Base-by-base conservation (phyloP, 2,113 vertebrate species). In the Megaleporinus macrocephalus region DNA sequence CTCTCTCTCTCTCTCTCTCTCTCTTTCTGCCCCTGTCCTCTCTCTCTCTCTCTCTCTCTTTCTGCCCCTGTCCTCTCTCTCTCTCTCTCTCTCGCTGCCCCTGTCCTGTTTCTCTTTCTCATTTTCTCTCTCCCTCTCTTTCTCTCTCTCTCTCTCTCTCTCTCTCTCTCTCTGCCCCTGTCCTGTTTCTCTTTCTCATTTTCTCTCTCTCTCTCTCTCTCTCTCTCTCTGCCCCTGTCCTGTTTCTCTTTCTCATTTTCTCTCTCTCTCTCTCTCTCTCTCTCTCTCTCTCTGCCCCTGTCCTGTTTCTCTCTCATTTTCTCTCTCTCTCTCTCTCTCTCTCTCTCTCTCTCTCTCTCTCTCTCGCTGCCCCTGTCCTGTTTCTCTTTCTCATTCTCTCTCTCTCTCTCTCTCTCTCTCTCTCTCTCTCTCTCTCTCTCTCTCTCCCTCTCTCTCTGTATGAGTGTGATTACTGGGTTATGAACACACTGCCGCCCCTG, bases 391-490 rank as follows among this genome's bases (percentile, higher is more conserved):
- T 33, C 27, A 7, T 20, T 70, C 55, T 29, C 65, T 70, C 36
- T 27, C 62, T 51, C 26, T 65, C 15, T 7, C 26, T 29, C 24
- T 55, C 70, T 27, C 7, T 20, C 49, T 66, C 59, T 70, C 18
- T 51, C 14, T 51, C 1, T 55, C 13, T 55, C 13, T 55, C 13
- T 55, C 9, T 55, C 3, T 22, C 13, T 55, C 9, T 55, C 9
- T 22, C 10, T 55, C 10, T 55, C 10, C 13, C 10, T 55, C 10
- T 20, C 10, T 55, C 10, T 70, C 70, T 65, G 82, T 27, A 36
- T 66, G 27, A 69, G 36, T 79, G 76, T 91, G 92, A 94, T 91
- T 92, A 92, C 90, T 92, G 83, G 84, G 89, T 90, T 93, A 90
- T 92, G 91, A 91, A 91, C 87, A 85, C 89, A 81, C 91, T 81